Base-by-base conservation (phyloP, 2,797 vertebrate species). In the Podarcis siculus region DNA sequence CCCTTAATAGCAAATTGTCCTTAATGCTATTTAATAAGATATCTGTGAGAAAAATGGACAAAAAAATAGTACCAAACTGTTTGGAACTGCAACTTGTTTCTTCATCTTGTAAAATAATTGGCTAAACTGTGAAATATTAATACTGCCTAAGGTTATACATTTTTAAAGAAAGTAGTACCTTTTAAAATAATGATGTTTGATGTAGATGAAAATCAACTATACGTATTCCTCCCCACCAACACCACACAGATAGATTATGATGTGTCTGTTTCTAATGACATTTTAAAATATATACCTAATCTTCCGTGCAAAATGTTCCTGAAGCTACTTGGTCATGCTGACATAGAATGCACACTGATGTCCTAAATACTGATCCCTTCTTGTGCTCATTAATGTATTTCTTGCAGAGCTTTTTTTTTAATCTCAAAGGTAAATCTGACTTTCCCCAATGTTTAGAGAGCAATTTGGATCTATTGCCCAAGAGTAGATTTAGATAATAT, bases 41-140 rank as follows among this genome's bases (percentile, higher is more conserved):
- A 2, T 32, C 45, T 79, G 72, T n/a, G 61, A 61, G 42, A 32
- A 82, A 92, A 93, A 85, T 49, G 66, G 49, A 83, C 39, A n/a
- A 77, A 89, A 66, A 87, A 94, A 87, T 83, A 82, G 8, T 42
- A 86, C 79, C 32, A 82, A 86, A 76, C 27, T 79, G 87, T 69
- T 89, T 88, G 71, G 42, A 85, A 19, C 12, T 82, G 85, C 66
- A 23, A 79, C 84, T 61, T 87, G 87, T 75, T 92, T 55, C 82
- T 67, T 72, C 8, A 80, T 9, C 21, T 13, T 0, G 32, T 42
- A 27, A 87, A 84, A 78, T 88, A 90, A 83, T 75, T 15, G 45
- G 67, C 23, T 86, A 76, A 83, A 1, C 2, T 72, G 75, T 19
- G 71, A 73, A 90, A 83, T 4, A 27, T 19, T 2, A 81, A 37